A percentile compares a stretch with the other conserved stretches of the same genome.
Evolutionary conservation across 2,888 invertebrate species (phyloP).

Genomic region (Zootermopsis nevadensis): DNA sequence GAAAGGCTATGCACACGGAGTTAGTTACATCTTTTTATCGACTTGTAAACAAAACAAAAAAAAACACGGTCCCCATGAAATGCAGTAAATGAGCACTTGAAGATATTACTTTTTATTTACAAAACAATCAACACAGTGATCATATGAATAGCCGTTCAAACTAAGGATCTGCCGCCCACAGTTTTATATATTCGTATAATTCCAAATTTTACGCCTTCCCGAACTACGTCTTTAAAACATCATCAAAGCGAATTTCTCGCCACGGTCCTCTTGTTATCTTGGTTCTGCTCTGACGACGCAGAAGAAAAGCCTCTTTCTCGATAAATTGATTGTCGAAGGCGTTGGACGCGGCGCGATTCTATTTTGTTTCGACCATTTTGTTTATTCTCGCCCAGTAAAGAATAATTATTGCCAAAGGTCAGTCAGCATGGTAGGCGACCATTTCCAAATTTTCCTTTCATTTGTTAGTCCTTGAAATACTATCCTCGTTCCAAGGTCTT

Average conservation of each 20-base stretch:
- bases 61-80: not conserved
- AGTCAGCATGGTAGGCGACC: not conserved
- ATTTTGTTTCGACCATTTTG: not conserved
- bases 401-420: slow-evolving; percentile 1
- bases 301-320: not conserved
- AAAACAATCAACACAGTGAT: not conserved
- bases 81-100: not conserved
- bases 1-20: too few species aligned
- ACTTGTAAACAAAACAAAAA: too few species aligned
- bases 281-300: not conserved
- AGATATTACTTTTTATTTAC: slow-evolving; percentile 13
- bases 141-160: not conserved
- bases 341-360: slow-evolving; percentile 1
- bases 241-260: slow-evolving; percentile 3
- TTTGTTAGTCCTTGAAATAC: not conserved
- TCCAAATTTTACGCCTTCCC: not conserved
- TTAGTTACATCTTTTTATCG: not conserved
- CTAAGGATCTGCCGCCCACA: not conserved
- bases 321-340: not conserved
- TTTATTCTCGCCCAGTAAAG: not conserved
- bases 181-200: not conserved
- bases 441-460: not conserved
- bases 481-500: not conserved
- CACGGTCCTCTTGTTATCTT: not conserved
- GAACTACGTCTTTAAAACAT: slow-evolving; percentile 3